Evolutionary conservation across 1,140 invertebrate species (phyloP), one percentile per base, ranked within the genome.

Genomic region (Bombus confusus): DNA sequence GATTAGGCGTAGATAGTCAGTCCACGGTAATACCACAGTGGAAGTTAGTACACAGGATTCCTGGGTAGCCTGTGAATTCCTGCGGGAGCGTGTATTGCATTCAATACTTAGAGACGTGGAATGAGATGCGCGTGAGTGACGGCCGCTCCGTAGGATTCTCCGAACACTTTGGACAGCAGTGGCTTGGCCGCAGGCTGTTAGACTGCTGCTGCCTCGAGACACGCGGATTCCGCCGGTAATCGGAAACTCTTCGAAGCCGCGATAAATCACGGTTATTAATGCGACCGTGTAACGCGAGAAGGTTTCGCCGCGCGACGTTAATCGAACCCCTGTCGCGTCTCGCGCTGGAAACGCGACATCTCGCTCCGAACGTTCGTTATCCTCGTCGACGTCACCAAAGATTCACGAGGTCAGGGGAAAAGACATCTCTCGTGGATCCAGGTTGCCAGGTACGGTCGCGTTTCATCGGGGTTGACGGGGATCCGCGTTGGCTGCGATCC

Each of bases 141-240:
- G 62, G 6, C 41, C 57, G 18, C 62, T 78, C 18, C 13, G 62
- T 43, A 47, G 62, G 31, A 79, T 79, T 68, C 77, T 43, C 77
- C 41, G 66, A 64, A 69, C 64, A 68, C 43, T 80, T 80, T 80
- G 77, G 77, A 80, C 77, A 80, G 77, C 77, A 43, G 52, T 31
- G 28, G 37, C 18, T 52, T 52, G 47, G 47, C 47, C 47, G 18
- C 47, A 52, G 47, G 47, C 47, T 52, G 47, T 52, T 52, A 52
- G 47, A 52, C 47, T 52, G 47, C 47, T 52, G 47, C 18, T 52
- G 47, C 18, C 18, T 22, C 18, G n/a, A 3, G 18, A 43, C 4
- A 34, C 47, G 18, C 22, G 9, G 52, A n/a, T 25, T 43, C 6
- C 4, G 15, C 15, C 8, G 6, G 12, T 39, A n/a, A 59, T 28